Percentiles rank a stretch among this genome's conserved stretches.
Evolutionary conservation across 1,140 invertebrate genomes (phyloP).

Genomic region (Lethocerus indicus): DNA sequence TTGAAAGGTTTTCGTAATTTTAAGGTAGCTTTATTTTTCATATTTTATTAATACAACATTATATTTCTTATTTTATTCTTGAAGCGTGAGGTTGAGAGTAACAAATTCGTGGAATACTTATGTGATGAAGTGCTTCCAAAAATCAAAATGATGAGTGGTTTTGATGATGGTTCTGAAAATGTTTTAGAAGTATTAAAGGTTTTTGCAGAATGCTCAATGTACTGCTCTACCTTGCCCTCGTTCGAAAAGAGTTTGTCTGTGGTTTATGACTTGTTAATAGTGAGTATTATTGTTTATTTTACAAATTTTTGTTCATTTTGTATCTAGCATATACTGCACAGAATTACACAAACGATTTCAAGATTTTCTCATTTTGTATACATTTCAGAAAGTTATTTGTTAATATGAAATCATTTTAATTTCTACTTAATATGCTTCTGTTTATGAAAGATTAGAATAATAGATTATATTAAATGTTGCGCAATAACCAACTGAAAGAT

Average conservation of each 20-base stretch:
- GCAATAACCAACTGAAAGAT: too few species aligned
- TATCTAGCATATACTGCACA: too few species aligned
- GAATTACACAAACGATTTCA: too few species aligned
- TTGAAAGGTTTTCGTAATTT: too few species aligned
- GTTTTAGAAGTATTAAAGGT: conserved; percentile 73
- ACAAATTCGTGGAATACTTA: conserved; percentile 69
- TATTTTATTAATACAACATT: conserved; percentile 8
- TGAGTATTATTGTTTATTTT: conserved; percentile 32
- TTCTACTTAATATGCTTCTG: too few species aligned
- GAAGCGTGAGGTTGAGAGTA: conserved; percentile 75
- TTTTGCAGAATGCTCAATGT: conserved; percentile 66
- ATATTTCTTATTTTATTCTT: conserved; percentile 41
- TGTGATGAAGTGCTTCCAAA: conserved; percentile 66
- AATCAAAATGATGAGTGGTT: conserved; percentile 22
- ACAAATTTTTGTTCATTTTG: too few species aligned
- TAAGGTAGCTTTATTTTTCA: conserved; percentile 1
- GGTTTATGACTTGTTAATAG: conserved; percentile 61
- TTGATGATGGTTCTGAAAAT: conserved; percentile 40
- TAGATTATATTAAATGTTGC: too few species aligned
- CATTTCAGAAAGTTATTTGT: too few species aligned
- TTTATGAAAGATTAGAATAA: too few species aligned
- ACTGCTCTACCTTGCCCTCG: conserved; percentile 58
- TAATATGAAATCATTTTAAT: too few species aligned
- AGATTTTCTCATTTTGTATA: too few species aligned
- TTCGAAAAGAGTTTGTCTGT: conserved; percentile 52